Evolutionary conservation across 2,888 invertebrate genomes (phyloP).

Genomic region (Tetrapedia diversipes): DNA sequence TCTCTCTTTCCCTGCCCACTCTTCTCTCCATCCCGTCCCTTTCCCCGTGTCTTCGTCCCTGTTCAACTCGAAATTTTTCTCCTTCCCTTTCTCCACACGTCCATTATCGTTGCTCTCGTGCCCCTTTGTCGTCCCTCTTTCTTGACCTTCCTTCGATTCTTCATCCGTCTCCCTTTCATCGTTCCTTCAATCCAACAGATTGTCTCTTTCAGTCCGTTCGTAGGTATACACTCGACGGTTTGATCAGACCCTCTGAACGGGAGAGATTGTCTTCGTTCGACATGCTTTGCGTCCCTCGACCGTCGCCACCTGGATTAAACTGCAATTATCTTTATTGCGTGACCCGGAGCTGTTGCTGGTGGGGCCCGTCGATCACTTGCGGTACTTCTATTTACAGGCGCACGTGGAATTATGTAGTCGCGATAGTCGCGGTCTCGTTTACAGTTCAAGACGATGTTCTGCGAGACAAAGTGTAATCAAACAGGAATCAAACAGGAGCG

Average conservation of each 20-base stretch:
- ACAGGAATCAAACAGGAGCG: not conserved
- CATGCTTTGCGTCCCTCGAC: constrained; percentile 59
- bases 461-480: not conserved
- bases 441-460: not conserved
- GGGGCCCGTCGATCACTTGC: not conserved
- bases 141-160: constrained; percentile 8
- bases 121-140: constrained; percentile 9
- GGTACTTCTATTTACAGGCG: constrained; percentile 17
- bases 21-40: constrained; percentile 10
- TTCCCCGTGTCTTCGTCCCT: constrained; percentile 3
- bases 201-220: constrained; percentile 3
- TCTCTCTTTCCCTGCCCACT: constrained; percentile 51
- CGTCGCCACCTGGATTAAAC: constrained; percentile 73
- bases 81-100: constrained; percentile 18
- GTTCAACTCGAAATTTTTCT: constrained; percentile 33
- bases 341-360: not conserved
- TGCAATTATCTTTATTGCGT: constrained; percentile 80
- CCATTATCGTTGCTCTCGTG: constrained; percentile 20
- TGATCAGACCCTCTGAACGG: constrained; percentile 49
- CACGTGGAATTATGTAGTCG: not conserved
- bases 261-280: constrained; percentile 63
- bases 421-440: not conserved
- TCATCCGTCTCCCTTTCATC: not conserved
- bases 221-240: constrained; percentile 27
- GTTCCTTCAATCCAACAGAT: not conserved